Evolutionary conservation across 2,888 invertebrate species (phyloP), one percentile per base, ranked within the genome.

Genomic region (Drosophila kambysellisi): DNA sequence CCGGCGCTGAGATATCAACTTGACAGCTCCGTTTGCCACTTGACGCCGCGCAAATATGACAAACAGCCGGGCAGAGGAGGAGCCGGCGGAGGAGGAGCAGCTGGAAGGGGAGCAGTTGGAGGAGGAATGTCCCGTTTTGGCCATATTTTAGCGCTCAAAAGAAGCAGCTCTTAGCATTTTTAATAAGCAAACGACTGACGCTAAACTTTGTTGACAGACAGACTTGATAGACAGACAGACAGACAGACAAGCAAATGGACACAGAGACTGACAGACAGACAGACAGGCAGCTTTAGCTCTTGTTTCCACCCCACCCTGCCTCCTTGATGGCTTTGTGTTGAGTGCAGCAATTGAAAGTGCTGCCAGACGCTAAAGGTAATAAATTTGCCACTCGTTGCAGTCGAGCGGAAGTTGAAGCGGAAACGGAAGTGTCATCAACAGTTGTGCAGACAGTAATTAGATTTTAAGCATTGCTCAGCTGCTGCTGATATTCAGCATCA

Each of bases 121-220:
- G 35, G 37, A 7, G 39, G n/a, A 39, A 30, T 25, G 20, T 4
- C 15, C 52, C 37, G 39, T 64, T 66, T 73, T 63, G 58, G 53
- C 54, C 76, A 75, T 71, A 79, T 74, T 74, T 78, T 57, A 54
- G 53, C 64, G 65, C 56, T 65, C 54, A 52, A 57, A 29, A 12
- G 60, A 5, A 37, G 54, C 54, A 25, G 37, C 53, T 25, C 35
- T 54, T 11, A 48, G 50, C 51, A 57, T 69, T 84, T 82, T 73
- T 76, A 84, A 85, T 85, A 84, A 89, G 82, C 88, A 82, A 51
- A 46, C 70, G 72, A 17, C 29, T 62, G 37, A n/a, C 82, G 62
- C 74, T 74, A 66, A 89, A 84, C 77, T 79, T 77, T 87, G 82
- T 88, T 85, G 89, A 82, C 77, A 83, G 84, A 77, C 57, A 69